phyloP scores from a whole-genome alignment of 2,888 invertebrate genomes.

The Steinernema hermaphroditum region DNA sequence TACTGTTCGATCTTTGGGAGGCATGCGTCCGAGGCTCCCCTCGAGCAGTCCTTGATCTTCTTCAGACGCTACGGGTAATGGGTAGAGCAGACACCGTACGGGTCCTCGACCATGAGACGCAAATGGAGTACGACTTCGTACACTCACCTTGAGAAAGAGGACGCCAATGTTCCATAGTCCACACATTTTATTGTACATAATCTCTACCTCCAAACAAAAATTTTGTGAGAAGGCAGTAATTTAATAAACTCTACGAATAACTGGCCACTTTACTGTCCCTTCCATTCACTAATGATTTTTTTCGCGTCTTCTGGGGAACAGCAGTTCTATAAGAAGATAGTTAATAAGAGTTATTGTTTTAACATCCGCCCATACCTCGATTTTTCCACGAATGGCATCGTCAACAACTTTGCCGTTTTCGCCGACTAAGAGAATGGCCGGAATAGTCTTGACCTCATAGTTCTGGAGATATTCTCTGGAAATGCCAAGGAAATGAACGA shows the following conservation, averaged over 20 bases:
- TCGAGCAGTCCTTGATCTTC: slow-evolving; percentile 54
- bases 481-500: not conserved
- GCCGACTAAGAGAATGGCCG: slow-evolving; percentile 51
- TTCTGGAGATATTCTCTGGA: slow-evolving; percentile 53
- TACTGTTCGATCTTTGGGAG: slow-evolving; percentile 63
- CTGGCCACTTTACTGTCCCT: no score
- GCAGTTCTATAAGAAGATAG: not conserved
- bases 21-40: slow-evolving; percentile 48
- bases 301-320: not conserved
- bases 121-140: slow-evolving; percentile 21
- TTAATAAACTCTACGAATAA: no score
- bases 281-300: not conserved
- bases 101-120: slow-evolving; percentile 49
- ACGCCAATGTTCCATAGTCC: slow-evolving; percentile 7
- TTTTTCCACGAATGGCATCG: slow-evolving; percentile 50
- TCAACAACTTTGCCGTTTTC: slow-evolving; percentile 52
- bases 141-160: slow-evolving; percentile 8
- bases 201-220: not conserved
- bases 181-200: slow-evolving; percentile 17
- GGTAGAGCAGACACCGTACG: slow-evolving; percentile 59
- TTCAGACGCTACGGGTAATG: slow-evolving; percentile 62
- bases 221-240: no score
- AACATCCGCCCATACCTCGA: slow-evolving; percentile 43
- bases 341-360: not conserved
- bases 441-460: slow-evolving; percentile 54